phyloP scores from a whole-genome alignment of 2,888 invertebrate genomes.

The Epiblema foenella region DNA sequence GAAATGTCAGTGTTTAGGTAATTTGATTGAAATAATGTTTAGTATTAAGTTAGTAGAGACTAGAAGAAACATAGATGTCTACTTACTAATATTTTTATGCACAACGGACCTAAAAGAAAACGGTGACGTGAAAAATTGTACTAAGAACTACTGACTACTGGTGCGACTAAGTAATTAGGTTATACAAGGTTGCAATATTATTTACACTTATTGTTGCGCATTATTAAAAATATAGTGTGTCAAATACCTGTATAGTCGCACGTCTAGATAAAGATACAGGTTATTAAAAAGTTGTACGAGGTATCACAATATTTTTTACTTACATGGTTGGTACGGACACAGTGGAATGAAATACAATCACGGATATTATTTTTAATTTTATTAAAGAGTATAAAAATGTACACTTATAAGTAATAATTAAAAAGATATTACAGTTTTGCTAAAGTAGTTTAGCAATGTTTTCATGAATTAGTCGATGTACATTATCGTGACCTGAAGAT shows the following conservation, averaged over 20 bases:
- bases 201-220: slow-evolving; percentile 26
- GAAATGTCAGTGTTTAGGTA: no score
- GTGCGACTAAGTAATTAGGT: slow-evolving; percentile 15
- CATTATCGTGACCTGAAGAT: slow-evolving; percentile 47
- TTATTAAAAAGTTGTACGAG: not conserved
- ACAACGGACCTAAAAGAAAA: slow-evolving; percentile 22
- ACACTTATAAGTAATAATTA: slow-evolving; percentile 69
- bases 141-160: slow-evolving; percentile 20
- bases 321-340: not conserved
- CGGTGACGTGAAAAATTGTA: slow-evolving; percentile 8
- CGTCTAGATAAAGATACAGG: not conserved
- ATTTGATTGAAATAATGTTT: not conserved
- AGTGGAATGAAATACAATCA: slow-evolving; percentile 59
- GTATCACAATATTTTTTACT: not conserved
- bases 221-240: not conserved
- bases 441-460: slow-evolving; percentile 50
- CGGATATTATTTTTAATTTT: slow-evolving; percentile 72
- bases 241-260: not conserved
- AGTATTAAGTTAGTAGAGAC: not conserved
- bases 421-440: slow-evolving; percentile 58
- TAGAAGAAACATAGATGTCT: not conserved
- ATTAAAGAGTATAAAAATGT: slow-evolving; percentile 81
- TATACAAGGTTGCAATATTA: slow-evolving; percentile 20
- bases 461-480: slow-evolving; percentile 45
- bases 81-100: slow-evolving; percentile 3